These are phyloP conservation scores for Galerucella calmariensis DNA, from an alignment of 2,888 invertebrate genomes.

Conservation along the genomic window DNA sequence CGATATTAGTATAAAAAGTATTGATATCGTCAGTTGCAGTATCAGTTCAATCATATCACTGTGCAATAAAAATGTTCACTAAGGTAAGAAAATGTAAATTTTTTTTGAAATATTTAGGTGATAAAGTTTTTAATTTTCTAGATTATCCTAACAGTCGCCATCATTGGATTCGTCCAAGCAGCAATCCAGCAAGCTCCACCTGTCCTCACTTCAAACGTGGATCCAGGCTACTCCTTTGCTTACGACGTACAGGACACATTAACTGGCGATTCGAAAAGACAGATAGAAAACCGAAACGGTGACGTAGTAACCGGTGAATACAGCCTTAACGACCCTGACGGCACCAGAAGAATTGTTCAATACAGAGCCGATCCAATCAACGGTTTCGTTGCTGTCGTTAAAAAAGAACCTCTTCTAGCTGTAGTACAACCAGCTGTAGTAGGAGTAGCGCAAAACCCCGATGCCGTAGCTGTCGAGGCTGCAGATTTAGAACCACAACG, in stretches of 20 bases:
- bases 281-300: slow-evolving; percentile 69
- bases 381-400: slow-evolving; percentile 76
- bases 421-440: slow-evolving; percentile 10
- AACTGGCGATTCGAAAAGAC: slow-evolving; percentile 71
- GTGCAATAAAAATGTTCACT: slow-evolving; percentile 21
- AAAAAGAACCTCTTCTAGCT: slow-evolving; percentile 68
- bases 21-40: not conserved
- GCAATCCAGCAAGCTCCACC: slow-evolving; percentile 54
- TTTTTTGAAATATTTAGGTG: not conserved
- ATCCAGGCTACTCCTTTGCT: slow-evolving; percentile 75
- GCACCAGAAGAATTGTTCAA: slow-evolving; percentile 72
- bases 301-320: slow-evolving; percentile 74
- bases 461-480: slow-evolving; percentile 15
- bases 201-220: slow-evolving; percentile 68
- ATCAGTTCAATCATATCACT: slow-evolving; percentile 28
- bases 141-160: slow-evolving; percentile 2
- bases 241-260: slow-evolving; percentile 76
- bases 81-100: slow-evolving; percentile 19
- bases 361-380: slow-evolving; percentile 76
- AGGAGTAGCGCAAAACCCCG: not conserved
- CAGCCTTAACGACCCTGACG: slow-evolving; percentile 74
- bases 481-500: slow-evolving; percentile 25
- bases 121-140: not conserved
- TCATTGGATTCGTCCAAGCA: slow-evolving; percentile 11
- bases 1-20: slow-evolving; percentile 33